Conservation (phyloP, 2,113 vertebrate species). For the Caranx ignobilis region DNA sequence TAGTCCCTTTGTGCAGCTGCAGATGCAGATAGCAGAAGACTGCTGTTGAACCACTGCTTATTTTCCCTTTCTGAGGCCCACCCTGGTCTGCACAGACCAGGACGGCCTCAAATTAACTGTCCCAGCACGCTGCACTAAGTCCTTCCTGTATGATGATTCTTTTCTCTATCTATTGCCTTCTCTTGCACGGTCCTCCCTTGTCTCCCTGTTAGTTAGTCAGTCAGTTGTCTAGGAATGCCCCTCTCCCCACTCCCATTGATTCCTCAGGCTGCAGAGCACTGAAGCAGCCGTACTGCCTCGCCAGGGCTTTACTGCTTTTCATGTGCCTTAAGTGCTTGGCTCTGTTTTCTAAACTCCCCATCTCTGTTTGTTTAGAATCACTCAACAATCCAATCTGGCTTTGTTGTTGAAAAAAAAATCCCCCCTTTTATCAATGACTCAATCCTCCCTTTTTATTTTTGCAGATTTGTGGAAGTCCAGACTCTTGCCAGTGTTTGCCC, state of each 20-base stretch:
- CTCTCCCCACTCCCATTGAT: slow-evolving; percentile 68
- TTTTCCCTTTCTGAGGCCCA: slow-evolving; percentile 70
- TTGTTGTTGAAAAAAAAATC: slow-evolving; percentile 25
- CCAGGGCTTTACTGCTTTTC: slow-evolving; percentile 72
- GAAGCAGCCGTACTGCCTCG: slow-evolving; percentile 63
- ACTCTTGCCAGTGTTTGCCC: slow-evolving; percentile 27
- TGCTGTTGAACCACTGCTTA: slow-evolving; percentile 57
- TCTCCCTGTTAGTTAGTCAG: slow-evolving; percentile 20
- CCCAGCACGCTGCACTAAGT: slow-evolving; percentile 10
- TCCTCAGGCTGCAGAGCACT: slow-evolving; percentile 50
- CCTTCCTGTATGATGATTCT: background rate
- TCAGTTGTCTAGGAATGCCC: slow-evolving; percentile 55
- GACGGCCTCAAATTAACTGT: slow-evolving; percentile 42
- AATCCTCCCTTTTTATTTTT: slow-evolving; percentile 29
- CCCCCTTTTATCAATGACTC: slow-evolving; percentile 27
- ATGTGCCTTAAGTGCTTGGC: slow-evolving; percentile 70
- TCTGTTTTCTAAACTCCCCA: slow-evolving; percentile 72
- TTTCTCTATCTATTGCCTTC: background rate
- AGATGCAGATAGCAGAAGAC: slow-evolving; percentile 50
- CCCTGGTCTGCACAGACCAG: slow-evolving; percentile 32
- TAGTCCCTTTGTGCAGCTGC: slow-evolving; percentile 73
- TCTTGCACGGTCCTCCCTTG: background rate
- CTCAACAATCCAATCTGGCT: slow-evolving; percentile 50
- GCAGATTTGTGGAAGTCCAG: slow-evolving; percentile 22
- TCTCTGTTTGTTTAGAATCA: slow-evolving; percentile 70